Evolutionary conservation across 2,888 invertebrate genomes (phyloP).

Genomic region (Eupithecia abbreviata): DNA sequence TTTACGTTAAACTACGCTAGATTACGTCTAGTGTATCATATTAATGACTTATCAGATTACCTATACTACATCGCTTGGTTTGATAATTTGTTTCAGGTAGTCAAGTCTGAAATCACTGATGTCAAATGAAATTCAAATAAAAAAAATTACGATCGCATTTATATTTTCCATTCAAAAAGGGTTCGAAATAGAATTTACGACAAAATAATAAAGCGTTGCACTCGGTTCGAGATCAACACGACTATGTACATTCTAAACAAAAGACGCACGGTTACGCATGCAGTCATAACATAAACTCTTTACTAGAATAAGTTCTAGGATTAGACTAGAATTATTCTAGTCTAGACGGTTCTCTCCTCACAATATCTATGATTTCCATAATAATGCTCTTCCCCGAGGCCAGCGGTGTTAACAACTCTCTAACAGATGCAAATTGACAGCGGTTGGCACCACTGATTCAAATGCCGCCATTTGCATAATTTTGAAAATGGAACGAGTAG

Average conservation of each 20-base stretch:
- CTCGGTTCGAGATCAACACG: background rate
- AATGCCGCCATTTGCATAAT: constrained; percentile 81
- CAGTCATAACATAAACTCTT: background rate
- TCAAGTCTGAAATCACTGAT: too few relatives aligned
- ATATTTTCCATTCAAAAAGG: too few relatives aligned
- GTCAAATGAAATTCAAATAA: too few relatives aligned
- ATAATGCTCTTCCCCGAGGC: constrained; percentile 46
- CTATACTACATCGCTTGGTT: too few relatives aligned
- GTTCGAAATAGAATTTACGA: too few relatives aligned
- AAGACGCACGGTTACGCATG: background rate
- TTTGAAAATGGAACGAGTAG: constrained; percentile 66
- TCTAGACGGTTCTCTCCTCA: constrained; percentile 33
- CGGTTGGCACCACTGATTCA: constrained; percentile 77
- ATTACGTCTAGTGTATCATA: too few relatives aligned
- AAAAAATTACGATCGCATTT: too few relatives aligned
- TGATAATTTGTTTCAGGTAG: too few relatives aligned
- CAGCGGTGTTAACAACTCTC: constrained; percentile 69
- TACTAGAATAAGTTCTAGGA: background rate
- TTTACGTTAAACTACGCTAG: too few relatives aligned
- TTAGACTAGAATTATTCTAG: background rate
- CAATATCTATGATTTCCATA: constrained; percentile 10
- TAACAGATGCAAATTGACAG: constrained; percentile 80
- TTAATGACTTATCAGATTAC: too few relatives aligned
- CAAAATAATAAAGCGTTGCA: too few relatives aligned
- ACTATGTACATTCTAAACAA: background rate